These are phyloP conservation scores for Orientallactaga bullata DNA, from an alignment of 2,113 vertebrate genomes.

Conservation along the genomic window DNA sequence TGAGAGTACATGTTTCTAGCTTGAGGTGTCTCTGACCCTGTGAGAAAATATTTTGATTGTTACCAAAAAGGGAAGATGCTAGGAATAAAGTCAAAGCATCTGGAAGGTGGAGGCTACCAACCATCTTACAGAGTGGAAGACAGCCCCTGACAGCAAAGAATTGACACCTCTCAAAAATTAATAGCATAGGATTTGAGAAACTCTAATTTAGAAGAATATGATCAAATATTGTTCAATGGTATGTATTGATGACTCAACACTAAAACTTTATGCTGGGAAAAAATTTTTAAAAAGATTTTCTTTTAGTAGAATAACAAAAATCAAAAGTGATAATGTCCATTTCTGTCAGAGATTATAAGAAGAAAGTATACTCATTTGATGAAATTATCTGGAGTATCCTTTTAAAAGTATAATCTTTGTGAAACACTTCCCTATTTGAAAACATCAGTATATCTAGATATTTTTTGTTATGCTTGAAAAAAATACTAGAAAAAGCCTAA, in stretches of 20 bases:
- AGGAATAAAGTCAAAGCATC: not conserved
- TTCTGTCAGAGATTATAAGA: not conserved
- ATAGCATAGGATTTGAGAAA: not conserved
- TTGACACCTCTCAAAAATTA: not conserved
- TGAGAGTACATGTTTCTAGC: not conserved
- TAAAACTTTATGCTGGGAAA: conserved; percentile 23
- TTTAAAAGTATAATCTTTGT: not conserved
- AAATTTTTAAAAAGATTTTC: conserved; percentile 47
- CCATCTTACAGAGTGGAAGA: not conserved
- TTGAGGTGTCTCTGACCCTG: not conserved
- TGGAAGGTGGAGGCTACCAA: not conserved
- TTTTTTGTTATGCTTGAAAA: conserved; percentile 8
- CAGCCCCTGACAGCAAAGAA: not conserved
- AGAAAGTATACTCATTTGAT: not conserved
- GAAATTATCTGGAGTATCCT: not conserved
- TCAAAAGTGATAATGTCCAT: not conserved
- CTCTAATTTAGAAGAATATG: conserved; percentile 2
- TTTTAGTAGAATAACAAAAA: not conserved
- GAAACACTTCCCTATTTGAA: not conserved
- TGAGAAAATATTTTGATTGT: not conserved
- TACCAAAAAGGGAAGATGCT: too few species aligned
- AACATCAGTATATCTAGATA: not conserved
- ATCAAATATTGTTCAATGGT: not conserved
- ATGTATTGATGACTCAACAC: not conserved
- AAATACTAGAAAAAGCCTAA: not conserved